Evolutionary conservation across 2,113 vertebrate genomes (phyloP), one percentile per base, ranked within the genome.

Genomic region (Callospermophilus lateralis): DNA sequence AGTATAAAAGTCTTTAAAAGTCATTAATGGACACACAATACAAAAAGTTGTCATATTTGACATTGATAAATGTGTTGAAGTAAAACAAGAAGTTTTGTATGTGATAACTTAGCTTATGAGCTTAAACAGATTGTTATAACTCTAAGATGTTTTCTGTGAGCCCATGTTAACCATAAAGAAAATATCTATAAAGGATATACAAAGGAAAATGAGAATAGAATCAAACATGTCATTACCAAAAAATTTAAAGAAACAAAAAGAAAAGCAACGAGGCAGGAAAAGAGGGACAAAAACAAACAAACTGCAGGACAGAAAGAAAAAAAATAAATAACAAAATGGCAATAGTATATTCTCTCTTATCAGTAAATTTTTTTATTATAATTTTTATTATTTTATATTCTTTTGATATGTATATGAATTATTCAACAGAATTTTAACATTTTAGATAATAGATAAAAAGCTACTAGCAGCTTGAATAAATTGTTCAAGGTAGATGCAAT

Each of bases 401-500:
- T 93, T n/a, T 68, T 88, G 15, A 11, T 84, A 22, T 55, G 6
- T 48, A 1, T 20, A 63, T 63, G 8, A 8, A 53, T 61, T 79
- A 74, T 15, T 83, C 74, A 67, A 58, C 10, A 93, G 34, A 89
- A 91, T 80, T 78, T 88, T 90, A 68, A 88, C 45, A 88, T 73
- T 91, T 73, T 93, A 26, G 11, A 15, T 39, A 80, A 53, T 12
- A 53, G 34, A 67, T 93, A 58, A 63, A 95, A 74, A 95, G 17
- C 45, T 67, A 45, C 67, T 55, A 32, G 11, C 9, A 67, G 6
- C 42, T 93, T 96, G 55, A 90, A 68, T 63, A 89, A 55, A 88
- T 68, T 39, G 28, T 37, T 70, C 48, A 55, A 91, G 20, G 39
- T 37, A 42, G 16, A 39, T 55, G 30, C 12, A 76, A 34, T 87